Conservation (phyloP, 2,888 invertebrate genomes). For the Eristalinus sepulchralis region DNA sequence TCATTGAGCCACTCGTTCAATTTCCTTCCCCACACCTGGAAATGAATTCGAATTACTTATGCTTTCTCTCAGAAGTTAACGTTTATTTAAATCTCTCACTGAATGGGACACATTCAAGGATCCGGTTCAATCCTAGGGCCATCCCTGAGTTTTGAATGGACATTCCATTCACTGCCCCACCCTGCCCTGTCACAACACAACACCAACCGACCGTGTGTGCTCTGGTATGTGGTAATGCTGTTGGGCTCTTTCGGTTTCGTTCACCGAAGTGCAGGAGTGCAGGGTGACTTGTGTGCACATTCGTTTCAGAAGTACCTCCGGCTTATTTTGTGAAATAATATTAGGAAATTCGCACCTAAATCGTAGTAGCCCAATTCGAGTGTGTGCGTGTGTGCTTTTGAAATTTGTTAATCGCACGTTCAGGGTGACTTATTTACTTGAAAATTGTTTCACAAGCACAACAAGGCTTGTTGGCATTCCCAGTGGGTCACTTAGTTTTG, state of each 20-base stretch:
- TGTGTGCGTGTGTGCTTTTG: constrained; percentile 35
- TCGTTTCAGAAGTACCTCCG: constrained; percentile 46
- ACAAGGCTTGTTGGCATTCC: constrained; percentile 17
- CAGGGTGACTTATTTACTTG: constrained; percentile 29
- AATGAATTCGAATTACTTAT: constrained; percentile 68
- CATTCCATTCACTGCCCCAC: constrained; percentile 31
- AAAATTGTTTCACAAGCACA: constrained; percentile 10
- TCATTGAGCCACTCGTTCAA: constrained; percentile 61
- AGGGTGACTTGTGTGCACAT: constrained; percentile 44
- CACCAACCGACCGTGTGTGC: not conserved
- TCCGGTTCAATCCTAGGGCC: constrained; percentile 31
- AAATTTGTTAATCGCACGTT: constrained; percentile 41
- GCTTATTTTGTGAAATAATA: constrained; percentile 64
- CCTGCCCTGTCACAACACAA: constrained; percentile 8
- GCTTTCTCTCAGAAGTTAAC: constrained; percentile 68
- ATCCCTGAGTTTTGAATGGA: constrained; percentile 6
- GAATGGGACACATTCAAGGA: constrained; percentile 52
- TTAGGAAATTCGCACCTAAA: constrained; percentile 58
- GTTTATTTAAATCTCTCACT: constrained; percentile 63
- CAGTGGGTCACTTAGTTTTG: not conserved
- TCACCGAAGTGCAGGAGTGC: constrained; percentile 7
- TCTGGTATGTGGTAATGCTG: constrained; percentile 1
- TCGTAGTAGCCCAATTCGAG: constrained; percentile 5
- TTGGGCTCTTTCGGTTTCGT: constrained; percentile 6
- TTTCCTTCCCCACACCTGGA: constrained; percentile 55